A percentile compares a stretch with the other conserved stretches of the same genome.
Evolutionary conservation across 2,888 invertebrate genomes (phyloP).

Genomic region (Lasiommata megera): DNA sequence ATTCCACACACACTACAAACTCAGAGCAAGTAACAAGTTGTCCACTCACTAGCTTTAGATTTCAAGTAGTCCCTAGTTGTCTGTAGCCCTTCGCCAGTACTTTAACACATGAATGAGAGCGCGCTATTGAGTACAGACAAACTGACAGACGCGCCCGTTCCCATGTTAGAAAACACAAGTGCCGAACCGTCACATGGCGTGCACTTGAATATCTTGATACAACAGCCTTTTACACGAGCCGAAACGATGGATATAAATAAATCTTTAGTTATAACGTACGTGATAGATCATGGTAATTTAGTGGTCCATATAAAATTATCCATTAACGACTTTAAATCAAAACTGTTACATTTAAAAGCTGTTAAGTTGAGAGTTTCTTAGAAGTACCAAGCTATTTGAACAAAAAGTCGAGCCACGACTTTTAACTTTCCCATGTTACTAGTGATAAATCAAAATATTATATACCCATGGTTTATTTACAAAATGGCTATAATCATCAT

Average conservation of each 20-base stretch:
- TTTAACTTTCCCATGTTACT: too few species aligned
- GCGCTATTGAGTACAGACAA: constrained; percentile 47
- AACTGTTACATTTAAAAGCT: too few species aligned
- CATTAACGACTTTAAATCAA: too few species aligned
- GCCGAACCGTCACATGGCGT: constrained; percentile 42
- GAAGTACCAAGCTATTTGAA: too few species aligned
- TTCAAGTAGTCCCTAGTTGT: constrained; percentile 40
- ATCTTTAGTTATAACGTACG: constrained; percentile 6
- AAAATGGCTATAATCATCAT: too few species aligned
- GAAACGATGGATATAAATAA: constrained; percentile 13
- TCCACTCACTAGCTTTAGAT: constrained; percentile 40
- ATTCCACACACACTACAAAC: constrained; percentile 32
- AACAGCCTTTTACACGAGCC: constrained; percentile 28
- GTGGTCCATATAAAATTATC: too few species aligned
- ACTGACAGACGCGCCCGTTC: constrained; percentile 60
- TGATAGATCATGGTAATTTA: too few species aligned
- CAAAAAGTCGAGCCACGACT: too few species aligned
- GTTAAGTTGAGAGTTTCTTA: too few species aligned
- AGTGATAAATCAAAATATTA: too few species aligned
- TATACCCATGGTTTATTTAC: too few species aligned
- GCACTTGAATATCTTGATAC: constrained; percentile 44
- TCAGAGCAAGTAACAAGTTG: constrained; percentile 38
- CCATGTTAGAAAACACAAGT: constrained; percentile 49
- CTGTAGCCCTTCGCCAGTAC: constrained; percentile 37
- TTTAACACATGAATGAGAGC: constrained; percentile 53